Evolutionary conservation across 92 coral and sea anemone genomes (phyloP).

Genomic region (Zoanthus solanderi): DNA sequence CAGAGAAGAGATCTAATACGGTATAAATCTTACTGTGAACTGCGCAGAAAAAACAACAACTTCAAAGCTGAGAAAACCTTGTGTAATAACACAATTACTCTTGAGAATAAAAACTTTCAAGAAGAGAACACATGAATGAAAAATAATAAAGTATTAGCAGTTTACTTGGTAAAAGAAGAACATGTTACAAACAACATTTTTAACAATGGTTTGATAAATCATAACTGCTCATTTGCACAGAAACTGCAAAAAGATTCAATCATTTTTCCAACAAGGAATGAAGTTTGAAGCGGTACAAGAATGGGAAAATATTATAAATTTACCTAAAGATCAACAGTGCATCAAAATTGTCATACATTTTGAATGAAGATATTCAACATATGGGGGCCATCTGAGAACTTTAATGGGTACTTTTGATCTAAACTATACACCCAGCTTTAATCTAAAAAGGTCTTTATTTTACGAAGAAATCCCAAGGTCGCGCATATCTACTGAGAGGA

Average conservation of each 20-base stretch:
- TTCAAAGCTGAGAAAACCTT: constrained; percentile 66
- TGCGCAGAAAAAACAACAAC: background rate
- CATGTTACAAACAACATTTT: constrained; percentile 29
- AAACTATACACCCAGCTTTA: constrained; percentile 18
- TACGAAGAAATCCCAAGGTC: background rate
- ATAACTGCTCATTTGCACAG: constrained; percentile 30
- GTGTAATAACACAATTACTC: constrained; percentile 63
- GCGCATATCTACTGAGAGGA: constrained; percentile 9
- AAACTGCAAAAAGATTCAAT: background rate
- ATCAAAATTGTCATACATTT: constrained; percentile 41
- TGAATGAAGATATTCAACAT: constrained; percentile 55
- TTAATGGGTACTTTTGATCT: constrained; percentile 37
- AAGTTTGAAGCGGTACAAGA: background rate
- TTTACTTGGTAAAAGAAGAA: constrained; percentile 62
- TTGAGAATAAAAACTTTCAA: constrained; percentile 36
- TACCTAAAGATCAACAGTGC: constrained; percentile 45
- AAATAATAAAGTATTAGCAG: constrained; percentile 17
- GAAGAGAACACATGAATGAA: constrained; percentile 39
- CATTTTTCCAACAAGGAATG: constrained; percentile 8
- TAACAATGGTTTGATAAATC: constrained; percentile 42
- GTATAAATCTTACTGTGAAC: background rate
- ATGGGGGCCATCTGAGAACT: constrained; percentile 64
- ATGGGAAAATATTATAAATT: constrained; percentile 25
- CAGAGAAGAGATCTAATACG: background rate
- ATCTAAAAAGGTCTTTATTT: constrained; percentile 49